Evolutionary conservation across 1,140 invertebrate species (phyloP).

Genomic region (Mylabris phalerata): DNA sequence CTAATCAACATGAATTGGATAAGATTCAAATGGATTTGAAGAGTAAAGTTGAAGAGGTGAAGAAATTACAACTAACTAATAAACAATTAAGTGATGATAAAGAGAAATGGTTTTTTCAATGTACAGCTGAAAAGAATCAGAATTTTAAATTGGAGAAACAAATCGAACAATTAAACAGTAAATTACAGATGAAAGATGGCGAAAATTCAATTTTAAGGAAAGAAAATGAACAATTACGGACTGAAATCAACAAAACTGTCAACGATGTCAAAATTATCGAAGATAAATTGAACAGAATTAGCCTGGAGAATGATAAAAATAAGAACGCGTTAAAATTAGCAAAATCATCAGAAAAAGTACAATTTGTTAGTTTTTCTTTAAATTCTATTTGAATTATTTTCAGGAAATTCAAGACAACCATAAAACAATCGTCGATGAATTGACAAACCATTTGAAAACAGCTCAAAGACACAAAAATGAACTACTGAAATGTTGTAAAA

Average conservation of each 20-base stretch:
- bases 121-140: conserved; percentile 30
- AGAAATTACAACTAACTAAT: conserved; percentile 42
- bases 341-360: conserved; percentile 47
- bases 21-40: conserved; percentile 38
- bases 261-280: conserved; percentile 40
- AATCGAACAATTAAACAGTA: conserved; percentile 36
- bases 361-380: conserved; percentile 10
- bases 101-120: conserved; percentile 41
- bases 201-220: conserved; percentile 46
- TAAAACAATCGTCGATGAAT: conserved; percentile 42
- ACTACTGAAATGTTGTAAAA: conserved; percentile 46
- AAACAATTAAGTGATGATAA: conserved; percentile 40
- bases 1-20: conserved; percentile 41
- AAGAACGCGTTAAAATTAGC: conserved; percentile 39
- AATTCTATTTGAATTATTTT: conserved; percentile 9
- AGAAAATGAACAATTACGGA: conserved; percentile 45
- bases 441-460: conserved; percentile 38
- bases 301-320: conserved; percentile 46
- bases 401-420: conserved; percentile 45
- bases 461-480: conserved; percentile 46
- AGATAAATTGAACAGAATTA: conserved; percentile 43
- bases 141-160: conserved; percentile 42
- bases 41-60: conserved; percentile 37
- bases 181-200: conserved; percentile 38
- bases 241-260: conserved; percentile 41